Base-by-base conservation (phyloP, 2,888 invertebrate species). In the Zaprionus lineosus region DNA sequence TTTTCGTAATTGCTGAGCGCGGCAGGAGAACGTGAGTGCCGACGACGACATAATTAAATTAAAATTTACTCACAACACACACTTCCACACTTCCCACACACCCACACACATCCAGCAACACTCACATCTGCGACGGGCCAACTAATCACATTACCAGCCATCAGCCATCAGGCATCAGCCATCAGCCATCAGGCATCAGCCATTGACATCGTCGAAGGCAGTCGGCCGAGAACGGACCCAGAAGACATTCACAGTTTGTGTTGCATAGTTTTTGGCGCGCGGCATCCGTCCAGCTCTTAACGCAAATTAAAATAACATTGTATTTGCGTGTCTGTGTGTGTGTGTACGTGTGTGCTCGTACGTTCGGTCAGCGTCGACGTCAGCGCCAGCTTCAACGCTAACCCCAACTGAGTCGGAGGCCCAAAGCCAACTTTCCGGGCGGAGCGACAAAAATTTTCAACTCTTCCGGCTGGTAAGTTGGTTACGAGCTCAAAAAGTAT, bases 231-330 rank as follows among this genome's bases (percentile, higher is more conserved):
- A 74, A 44, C 62, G 71, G 48, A 48, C 31, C 44, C 58, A 58
- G 51, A 63, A 69, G 60, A 59, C 70, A 72, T 77, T 79, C 60
- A 52, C 26, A 60, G 51, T 62, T 59, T 58, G 68, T 75, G 78
- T 64, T 77, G 78, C 82, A 82, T 72, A 84, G 48, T 67, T 79
- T 84, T 79, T 84, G 84, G 79, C 84, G 79, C 79, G 78, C 75
- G 43, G n/a, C 47, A 24, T 47, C 37, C 46, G 15, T 34, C 48
- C 6, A 44, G 56, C 62, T 57, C 39, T 51, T 57, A 55, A 44
- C 36, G 47, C 36, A 62, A 73, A 58, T 73, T 58, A 37, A 62
- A 51, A 63, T 34, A 24, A 21, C 21, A 3, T 21, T 5, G 4
- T 21, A 3, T 21, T 3, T 21, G 21, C 7, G 21, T 3, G 21